Percentiles rank a stretch among this genome's conserved stretches.
Evolutionary conservation across 2,113 vertebrate species (phyloP).

Genomic region (Calypte anna): DNA sequence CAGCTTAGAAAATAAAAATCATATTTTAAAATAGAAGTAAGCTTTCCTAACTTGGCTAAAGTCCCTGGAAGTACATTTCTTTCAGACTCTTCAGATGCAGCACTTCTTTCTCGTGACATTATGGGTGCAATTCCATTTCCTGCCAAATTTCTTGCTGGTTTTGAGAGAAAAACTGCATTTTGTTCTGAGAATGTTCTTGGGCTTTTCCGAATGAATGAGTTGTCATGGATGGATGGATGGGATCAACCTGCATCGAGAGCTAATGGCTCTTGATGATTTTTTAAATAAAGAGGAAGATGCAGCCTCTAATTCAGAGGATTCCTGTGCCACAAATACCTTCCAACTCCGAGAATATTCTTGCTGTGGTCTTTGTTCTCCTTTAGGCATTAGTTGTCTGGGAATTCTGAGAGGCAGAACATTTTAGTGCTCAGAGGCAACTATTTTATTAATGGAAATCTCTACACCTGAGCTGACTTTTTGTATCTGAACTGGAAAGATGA

Average conservation of each 20-base stretch:
- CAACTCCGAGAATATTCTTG: fast-evolving
- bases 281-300: neutral
- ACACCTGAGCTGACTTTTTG: fast-evolving
- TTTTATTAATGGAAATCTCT: neutral
- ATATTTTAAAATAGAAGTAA: constrained; percentile 22
- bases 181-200: neutral
- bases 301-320: neutral
- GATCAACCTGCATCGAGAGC: neutral
- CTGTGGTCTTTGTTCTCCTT: neutral
- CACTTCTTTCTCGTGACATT: neutral
- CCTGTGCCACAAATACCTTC: neutral
- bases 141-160: neutral
- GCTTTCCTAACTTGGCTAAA: constrained; percentile 28
- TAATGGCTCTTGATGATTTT: neutral
- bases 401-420: neutral
- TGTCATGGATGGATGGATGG: neutral
- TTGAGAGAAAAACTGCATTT: neutral
- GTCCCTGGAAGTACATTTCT: neutral
- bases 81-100: neutral
- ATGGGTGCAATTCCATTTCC: neutral
- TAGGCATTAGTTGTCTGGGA: fast-evolving
- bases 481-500: neutral
- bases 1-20: neutral
- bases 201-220: neutral
- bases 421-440: neutral